phyloP scores from a whole-genome alignment of 2,888 invertebrate species.

The Atrina japonica region DNA sequence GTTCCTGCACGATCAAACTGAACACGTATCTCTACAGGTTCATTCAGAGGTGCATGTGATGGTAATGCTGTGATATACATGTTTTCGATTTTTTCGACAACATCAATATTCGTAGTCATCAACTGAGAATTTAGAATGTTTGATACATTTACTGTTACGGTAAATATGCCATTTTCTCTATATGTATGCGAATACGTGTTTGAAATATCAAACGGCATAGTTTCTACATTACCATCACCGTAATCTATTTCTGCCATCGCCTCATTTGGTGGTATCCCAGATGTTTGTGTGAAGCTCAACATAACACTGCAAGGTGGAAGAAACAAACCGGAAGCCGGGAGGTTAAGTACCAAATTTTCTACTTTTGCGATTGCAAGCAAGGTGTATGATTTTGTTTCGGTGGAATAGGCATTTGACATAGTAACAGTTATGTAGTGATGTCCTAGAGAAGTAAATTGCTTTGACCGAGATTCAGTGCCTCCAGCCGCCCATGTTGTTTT shows the following conservation, averaged over 20 bases:
- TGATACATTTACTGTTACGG: conserved; percentile 47
- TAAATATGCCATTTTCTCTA: conserved; percentile 44
- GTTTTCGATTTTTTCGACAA: conserved; percentile 58
- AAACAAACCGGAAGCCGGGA: conserved; percentile 40
- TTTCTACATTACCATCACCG: conserved; percentile 54
- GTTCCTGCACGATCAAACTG: conserved; percentile 54
- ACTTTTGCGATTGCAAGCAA: conserved; percentile 59
- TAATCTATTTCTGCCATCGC: conserved; percentile 59
- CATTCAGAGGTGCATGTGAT: conserved; percentile 47
- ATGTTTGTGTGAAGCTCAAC: conserved; percentile 40
- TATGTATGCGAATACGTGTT: conserved; percentile 32
- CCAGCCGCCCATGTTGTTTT: conserved; percentile 42
- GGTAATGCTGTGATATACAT: conserved; percentile 50
- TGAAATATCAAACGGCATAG: conserved; percentile 42
- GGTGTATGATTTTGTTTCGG: conserved; percentile 17
- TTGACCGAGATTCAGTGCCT: conserved; percentile 20
- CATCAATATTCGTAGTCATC: conserved; percentile 40
- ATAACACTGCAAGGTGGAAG: conserved; percentile 51
- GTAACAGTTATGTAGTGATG: conserved; percentile 48
- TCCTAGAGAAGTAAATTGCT: conserved; percentile 52
- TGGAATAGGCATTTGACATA: conserved; percentile 55
- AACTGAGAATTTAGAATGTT: conserved; percentile 57
- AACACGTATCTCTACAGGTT: conserved; percentile 51
- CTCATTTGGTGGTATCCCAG: conserved; percentile 52
- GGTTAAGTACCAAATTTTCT: conserved; percentile 50